phyloP scores from a whole-genome alignment of 2,113 vertebrate genomes.

The Hippotragus niger region DNA sequence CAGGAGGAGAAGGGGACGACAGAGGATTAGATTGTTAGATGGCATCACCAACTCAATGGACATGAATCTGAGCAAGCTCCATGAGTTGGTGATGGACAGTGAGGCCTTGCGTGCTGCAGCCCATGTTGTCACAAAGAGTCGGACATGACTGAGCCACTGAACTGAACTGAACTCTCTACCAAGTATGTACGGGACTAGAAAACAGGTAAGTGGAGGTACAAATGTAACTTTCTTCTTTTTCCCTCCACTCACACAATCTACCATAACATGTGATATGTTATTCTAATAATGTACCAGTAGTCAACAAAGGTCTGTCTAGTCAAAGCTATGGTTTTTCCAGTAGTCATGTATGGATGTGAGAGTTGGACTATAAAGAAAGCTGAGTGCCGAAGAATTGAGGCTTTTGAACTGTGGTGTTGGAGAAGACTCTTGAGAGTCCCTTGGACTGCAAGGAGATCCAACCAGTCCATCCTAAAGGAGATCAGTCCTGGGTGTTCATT shows the following conservation, averaged over 20 bases:
- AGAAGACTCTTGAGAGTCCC: too few relatives aligned
- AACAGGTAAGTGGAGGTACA: not conserved
- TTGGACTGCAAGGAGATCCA: too few relatives aligned
- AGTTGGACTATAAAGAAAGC: too few relatives aligned
- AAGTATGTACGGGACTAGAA: not conserved
- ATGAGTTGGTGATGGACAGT: not conserved
- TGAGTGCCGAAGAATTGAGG: too few relatives aligned
- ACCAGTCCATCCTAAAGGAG: too few relatives aligned
- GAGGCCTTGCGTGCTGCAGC: not conserved
- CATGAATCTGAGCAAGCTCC: not conserved
- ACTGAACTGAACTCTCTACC: not conserved
- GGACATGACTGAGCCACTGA: not conserved
- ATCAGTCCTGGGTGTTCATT: too few relatives aligned
- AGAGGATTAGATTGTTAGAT: not conserved
- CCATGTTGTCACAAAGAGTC: not conserved
- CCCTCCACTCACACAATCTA: not conserved
- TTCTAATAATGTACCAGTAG: not conserved
- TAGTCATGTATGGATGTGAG: too few relatives aligned
- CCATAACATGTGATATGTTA: not conserved
- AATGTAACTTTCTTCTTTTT: not conserved
- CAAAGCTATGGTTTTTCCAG: too few relatives aligned
- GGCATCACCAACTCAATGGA: not conserved
- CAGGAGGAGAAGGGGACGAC: not conserved
- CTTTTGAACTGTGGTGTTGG: too few relatives aligned
- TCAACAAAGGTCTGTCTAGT: not conserved